Evolutionary conservation across 2,888 invertebrate genomes (phyloP).

Genomic region (Lepidocyrtoides sp.): DNA sequence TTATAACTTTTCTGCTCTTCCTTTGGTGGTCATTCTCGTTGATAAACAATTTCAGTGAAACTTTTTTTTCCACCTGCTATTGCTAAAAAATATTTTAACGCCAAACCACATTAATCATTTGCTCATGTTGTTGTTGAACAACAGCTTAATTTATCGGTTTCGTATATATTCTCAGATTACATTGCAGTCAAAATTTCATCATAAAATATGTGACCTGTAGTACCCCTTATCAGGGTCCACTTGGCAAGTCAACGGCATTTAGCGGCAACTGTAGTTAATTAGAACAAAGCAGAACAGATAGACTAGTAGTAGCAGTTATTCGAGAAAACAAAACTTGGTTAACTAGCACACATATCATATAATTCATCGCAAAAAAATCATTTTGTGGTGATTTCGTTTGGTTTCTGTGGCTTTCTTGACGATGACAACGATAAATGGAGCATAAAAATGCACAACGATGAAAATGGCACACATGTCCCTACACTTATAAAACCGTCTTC

Average conservation of each 20-base stretch:
- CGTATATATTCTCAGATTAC: neutral
- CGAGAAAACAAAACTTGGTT: constrained; percentile 3
- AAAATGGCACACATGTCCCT: neutral
- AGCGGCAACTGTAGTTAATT: neutral
- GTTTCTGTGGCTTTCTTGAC: constrained; percentile 26
- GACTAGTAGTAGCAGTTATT: neutral
- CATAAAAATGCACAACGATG: neutral
- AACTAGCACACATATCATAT: constrained; percentile 30
- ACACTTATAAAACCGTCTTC: neutral
- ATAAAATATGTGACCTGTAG: constrained; percentile 12
- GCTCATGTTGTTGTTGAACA: neutral
- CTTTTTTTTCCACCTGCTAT: too few relatives aligned
- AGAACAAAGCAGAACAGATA: neutral
- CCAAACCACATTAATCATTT: constrained; percentile 12
- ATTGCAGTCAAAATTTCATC: neutral
- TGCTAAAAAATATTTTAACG: neutral
- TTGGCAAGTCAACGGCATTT: constrained; percentile 19
- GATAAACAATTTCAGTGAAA: too few relatives aligned
- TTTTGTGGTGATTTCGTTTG: constrained; percentile 24
- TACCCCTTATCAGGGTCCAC: constrained; percentile 35
- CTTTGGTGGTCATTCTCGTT: neutral
- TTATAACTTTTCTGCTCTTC: neutral
- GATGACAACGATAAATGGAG: constrained; percentile 22
- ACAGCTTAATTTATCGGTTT: neutral
- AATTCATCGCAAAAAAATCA: neutral